Conservation (phyloP, 1,140 invertebrate species). For the Leptopilina boulardi region DNA sequence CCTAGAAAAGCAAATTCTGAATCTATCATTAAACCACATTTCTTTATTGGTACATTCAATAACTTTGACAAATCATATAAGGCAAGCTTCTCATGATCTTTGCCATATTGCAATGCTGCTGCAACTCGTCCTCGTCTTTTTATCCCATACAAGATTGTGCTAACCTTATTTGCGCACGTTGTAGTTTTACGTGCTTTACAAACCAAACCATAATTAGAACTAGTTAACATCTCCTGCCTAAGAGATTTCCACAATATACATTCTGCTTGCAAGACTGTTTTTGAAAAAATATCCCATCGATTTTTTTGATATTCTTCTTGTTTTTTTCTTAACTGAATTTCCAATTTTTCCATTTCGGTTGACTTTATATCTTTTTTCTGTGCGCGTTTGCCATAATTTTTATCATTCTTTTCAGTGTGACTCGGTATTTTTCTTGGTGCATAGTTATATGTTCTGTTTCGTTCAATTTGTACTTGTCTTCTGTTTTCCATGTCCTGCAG, state of each 20-base stretch:
- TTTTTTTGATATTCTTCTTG: conserved; percentile 37
- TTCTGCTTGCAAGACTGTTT: conserved; percentile 57
- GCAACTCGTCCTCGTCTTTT: conserved; percentile 42
- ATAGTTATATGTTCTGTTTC: conserved; percentile 21
- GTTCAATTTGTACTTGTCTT: conserved; percentile 36
- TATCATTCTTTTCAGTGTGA: conserved; percentile 37
- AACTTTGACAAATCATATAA: conserved; percentile 52
- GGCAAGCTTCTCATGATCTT: conserved; percentile 61
- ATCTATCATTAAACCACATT: conserved; percentile 71
- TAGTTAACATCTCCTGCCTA: conserved; percentile 60
- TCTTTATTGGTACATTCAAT: conserved; percentile 52
- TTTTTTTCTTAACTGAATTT: conserved; percentile 31
- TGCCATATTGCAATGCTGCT: conserved; percentile 54
- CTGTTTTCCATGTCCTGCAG: conserved; percentile 37
- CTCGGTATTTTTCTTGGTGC: background rate
- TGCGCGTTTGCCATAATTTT: conserved; percentile 52
- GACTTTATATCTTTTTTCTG: conserved; percentile 43
- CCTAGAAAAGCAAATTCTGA: too few relatives aligned
- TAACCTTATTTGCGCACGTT: conserved; percentile 55
- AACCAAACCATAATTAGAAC: conserved; percentile 66
- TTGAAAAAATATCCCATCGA: conserved; percentile 51
- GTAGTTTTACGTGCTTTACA: conserved; percentile 56
- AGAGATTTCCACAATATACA: conserved; percentile 58
- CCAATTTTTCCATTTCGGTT: background rate
- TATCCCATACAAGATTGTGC: conserved; percentile 58